Evolutionary conservation across 2,888 invertebrate species (phyloP).

Genomic region (Papilio protenor): DNA sequence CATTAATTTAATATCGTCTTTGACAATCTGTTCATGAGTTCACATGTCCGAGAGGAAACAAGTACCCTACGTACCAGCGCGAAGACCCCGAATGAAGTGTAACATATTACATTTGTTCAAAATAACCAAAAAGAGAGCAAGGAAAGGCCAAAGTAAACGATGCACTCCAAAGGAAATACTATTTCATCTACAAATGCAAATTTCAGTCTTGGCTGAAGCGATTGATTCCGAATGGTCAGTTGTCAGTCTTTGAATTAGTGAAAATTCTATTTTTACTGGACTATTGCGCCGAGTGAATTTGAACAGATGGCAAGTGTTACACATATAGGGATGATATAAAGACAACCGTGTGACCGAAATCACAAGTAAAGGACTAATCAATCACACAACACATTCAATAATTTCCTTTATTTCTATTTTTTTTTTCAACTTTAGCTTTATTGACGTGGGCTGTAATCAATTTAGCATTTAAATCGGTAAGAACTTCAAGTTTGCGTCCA

Average conservation of each 20-base stretch:
- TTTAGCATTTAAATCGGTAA: slow-evolving; percentile 83
- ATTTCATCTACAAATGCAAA: slow-evolving; percentile 74
- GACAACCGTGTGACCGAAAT: slow-evolving; percentile 39
- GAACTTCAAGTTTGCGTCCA: slow-evolving; percentile 80
- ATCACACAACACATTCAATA: slow-evolving; percentile 82
- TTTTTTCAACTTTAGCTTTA: slow-evolving; percentile 70
- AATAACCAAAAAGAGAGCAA: slow-evolving; percentile 70
- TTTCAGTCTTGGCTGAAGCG: slow-evolving; percentile 67
- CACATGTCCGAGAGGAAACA: slow-evolving; percentile 59
- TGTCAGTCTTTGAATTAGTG: slow-evolving; percentile 58
- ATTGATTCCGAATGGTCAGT: slow-evolving; percentile 20
- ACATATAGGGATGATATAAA: slow-evolving; percentile 63
- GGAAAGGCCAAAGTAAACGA: slow-evolving; percentile 67
- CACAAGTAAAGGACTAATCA: slow-evolving; percentile 69
- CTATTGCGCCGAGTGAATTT: slow-evolving; percentile 51
- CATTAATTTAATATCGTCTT: slow-evolving; percentile 81
- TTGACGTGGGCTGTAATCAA: slow-evolving; percentile 77
- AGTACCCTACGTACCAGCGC: slow-evolving; percentile 58
- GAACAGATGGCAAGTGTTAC: slow-evolving; percentile 79
- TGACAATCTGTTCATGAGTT: slow-evolving; percentile 77
- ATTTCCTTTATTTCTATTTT: slow-evolving; percentile 83
- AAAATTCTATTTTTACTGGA: slow-evolving; percentile 6
- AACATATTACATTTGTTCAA: slow-evolving; percentile 73
- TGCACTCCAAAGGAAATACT: slow-evolving; percentile 59
- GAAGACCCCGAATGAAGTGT: slow-evolving; percentile 62